phyloP scores from a whole-genome alignment of 2,797 vertebrate genomes.

The Catharus ustulatus region DNA sequence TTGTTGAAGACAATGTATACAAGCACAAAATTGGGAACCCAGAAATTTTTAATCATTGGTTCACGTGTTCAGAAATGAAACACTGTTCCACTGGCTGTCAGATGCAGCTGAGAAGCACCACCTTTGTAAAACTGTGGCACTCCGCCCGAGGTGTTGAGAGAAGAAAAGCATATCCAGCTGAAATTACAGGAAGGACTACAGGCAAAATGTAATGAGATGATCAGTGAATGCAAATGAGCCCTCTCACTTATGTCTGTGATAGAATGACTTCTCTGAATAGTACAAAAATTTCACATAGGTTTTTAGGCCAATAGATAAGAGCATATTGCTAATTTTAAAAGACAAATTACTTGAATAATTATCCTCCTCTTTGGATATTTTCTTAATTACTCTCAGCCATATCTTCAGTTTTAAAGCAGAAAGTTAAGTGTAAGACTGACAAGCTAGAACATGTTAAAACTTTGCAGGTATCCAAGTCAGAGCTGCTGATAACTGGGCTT shows the following conservation, averaged over 20 bases:
- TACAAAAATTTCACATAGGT: background rate
- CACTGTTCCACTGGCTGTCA: background rate
- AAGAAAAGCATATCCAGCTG: background rate
- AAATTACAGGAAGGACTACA: slow-evolving; percentile 7
- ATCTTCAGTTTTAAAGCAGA: slow-evolving; percentile 34
- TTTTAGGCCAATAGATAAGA: slow-evolving; percentile 56
- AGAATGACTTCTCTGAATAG: background rate
- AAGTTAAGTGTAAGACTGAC: background rate
- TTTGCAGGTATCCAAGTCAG: background rate
- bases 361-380: slow-evolving; percentile 26
- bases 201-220: slow-evolving; percentile 18
- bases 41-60: background rate
- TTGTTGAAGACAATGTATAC: background rate
- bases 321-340: slow-evolving; percentile 34
- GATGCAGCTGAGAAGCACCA: background rate
- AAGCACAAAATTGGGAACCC: background rate
- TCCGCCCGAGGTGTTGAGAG: background rate
- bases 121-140: background rate
- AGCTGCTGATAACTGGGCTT: background rate
- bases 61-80: background rate
- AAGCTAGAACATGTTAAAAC: slow-evolving; percentile 7
- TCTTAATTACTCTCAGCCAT: slow-evolving; percentile 28
- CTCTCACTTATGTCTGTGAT: background rate
- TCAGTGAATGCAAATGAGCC: slow-evolving; percentile 44
- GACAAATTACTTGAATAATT: slow-evolving; percentile 55